Evolutionary conservation across 2,797 vertebrate genomes (phyloP), one percentile per base, ranked within the genome.

Genomic region (Dallia pectoralis): DNA sequence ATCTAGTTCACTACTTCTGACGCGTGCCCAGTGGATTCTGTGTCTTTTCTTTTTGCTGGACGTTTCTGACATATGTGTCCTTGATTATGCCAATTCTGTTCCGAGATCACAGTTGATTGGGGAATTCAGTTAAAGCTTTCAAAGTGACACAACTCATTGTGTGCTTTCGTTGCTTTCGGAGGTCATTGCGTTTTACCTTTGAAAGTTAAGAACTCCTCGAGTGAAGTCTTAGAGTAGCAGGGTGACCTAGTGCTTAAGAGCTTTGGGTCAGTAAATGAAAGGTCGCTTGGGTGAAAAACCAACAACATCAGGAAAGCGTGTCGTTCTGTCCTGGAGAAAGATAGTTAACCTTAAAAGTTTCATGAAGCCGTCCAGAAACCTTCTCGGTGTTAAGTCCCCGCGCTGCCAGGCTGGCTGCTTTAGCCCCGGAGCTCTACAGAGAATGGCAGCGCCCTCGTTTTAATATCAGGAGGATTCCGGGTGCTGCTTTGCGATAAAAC

Each of bases 401-500:
- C 69, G 32, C 78, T 69, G 74, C 68, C 36, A 73, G 84, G 72
- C 83, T 81, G 79, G 81, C 65, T 32, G 4, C 79, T 77, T 71
- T 72, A 16, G 72, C 81, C 75, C 87, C 83, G 81, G 83, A 87
- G 85, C 82, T 85, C 79, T 85, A 87, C 81, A 84, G 81, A 82
- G 80, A 87, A 81, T 76, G 80, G 82, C 22, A 12, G 25, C 29
- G 48, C 77, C 81, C 25, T 63, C 30, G 77, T 86, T 89, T 84
- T 86, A 91, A 90, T 89, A 86, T 87, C 82, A 77, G n/a, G 76
- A 82, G 86, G 85, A 85, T 80, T 84, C 85, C 73, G 85, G 82
- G 85, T 85, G 86, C 83, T 90, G 80, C 78, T 84, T 85, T 84
- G 83, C 87, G 91, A 91, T 91, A 88, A 85, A 83, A 82, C 81